These are phyloP conservation scores for Garra rufa DNA, from an alignment of 2,113 vertebrate species.

Conservation along the genomic window DNA sequence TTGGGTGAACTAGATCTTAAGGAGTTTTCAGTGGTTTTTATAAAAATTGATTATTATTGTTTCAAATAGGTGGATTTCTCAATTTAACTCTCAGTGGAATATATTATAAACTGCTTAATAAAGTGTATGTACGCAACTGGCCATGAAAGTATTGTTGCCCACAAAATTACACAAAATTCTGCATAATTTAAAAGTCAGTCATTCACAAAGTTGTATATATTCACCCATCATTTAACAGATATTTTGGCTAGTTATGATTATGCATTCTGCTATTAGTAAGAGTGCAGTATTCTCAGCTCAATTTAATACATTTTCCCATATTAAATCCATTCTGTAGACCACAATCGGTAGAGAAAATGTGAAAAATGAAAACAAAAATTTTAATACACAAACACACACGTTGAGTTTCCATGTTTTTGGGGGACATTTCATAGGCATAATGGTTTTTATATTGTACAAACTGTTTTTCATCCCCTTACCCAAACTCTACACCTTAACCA, in stretches of 20 bases:
- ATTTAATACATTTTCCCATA: neutral
- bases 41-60: neutral
- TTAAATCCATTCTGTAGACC: neutral
- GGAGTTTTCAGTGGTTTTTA: neutral
- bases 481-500: too few species aligned
- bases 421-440: too few species aligned
- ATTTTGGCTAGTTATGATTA: neutral
- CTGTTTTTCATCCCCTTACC: too few species aligned
- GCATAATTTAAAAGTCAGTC: neutral
- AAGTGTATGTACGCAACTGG: neutral
- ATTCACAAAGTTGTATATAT: neutral
- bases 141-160: neutral
- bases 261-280: neutral
- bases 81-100: neutral
- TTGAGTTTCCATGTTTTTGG: too few species aligned
- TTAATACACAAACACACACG: too few species aligned
- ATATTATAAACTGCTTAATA: neutral
- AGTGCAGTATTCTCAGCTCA: neutral
- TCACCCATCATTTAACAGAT: neutral
- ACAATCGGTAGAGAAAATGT: neutral
- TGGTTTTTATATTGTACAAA: too few species aligned
- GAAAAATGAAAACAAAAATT: neutral
- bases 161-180: neutral
- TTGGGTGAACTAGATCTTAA: too few species aligned
- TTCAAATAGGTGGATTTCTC: neutral